Base-by-base conservation (phyloP, 2,888 invertebrate species). In the Euplexia lucipara region DNA sequence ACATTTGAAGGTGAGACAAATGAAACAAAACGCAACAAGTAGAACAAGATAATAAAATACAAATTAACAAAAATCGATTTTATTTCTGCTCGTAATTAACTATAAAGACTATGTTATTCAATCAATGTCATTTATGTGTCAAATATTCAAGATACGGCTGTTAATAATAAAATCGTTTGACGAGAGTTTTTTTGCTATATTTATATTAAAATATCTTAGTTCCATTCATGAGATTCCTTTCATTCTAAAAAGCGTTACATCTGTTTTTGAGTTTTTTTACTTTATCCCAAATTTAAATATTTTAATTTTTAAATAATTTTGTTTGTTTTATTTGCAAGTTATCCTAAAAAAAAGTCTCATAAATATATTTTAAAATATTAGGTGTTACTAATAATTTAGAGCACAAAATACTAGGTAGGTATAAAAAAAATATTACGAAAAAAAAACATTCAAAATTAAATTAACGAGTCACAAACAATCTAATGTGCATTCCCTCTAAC, bases 61-160 rank as follows among this genome's bases (percentile, higher is more conserved):
- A 51, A 77, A 80, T 68, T 60, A 61, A 41, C 42, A 34, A 67
- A 77, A 78, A 67, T 67, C 42, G 44, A 74, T 80, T 77, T 70
- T 61, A 66, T 65, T 49, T 65, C 54, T 76, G 41, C 61, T 57
- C 58, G 57, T 59, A 61, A 75, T 58, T 63, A 62, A 68, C 22
- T 49, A 53, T 61, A 52, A 64, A 79, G 14, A 49, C 52, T 61
- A 56, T 70, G 63, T 72, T 65, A 49, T 62, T 66, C 52, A 72
- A 75, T 75, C 73, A 67, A 67, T 54, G 60, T 61, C 56, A n/a
- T 62, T 44, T 51, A 57, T 42, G 44, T 62, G 66, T 67, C 57
- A 54, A 26, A 6, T 48, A 34, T 44, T 37, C 7, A 10, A 66
- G 39, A 52, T 34, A 51, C 14, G 16, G 12, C 2, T 39, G 39